Evolutionary conservation across 2,113 vertebrate species (phyloP), one percentile per base, ranked within the genome.

Genomic region (Todiramphus saurophagus): DNA sequence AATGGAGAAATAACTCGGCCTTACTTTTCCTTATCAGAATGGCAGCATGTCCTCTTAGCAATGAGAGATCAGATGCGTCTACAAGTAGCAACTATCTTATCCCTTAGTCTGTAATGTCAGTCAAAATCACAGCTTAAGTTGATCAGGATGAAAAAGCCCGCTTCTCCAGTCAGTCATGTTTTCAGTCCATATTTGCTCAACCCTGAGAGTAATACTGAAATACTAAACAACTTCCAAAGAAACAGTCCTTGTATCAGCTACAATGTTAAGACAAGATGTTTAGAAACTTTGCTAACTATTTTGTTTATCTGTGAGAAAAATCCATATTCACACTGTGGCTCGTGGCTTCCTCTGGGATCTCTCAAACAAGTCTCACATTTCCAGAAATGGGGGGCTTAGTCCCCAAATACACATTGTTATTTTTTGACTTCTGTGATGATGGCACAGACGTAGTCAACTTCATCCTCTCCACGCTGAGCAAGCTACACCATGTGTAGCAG

Each of bases 1-100:
- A 91, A 76, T 59, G 63, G 33, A 74, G 50, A 85, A 91, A 58
- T 10, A 85, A 67, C 78, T 76, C 11, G 2, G 31, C 0, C 0
- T 53, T 85, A 15, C 62, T 93, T 62, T 55, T 85, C 59, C 69
- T 89, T 95, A 93, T 91, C 67, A 3, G 82, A 88, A 35, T 6
- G 37, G 78, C 84, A 80, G 67, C 58, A 5, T 13, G n/a, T 90
- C 62, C 59, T 80, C 67, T 12, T 66, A 63, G 77, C 87, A 96
- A 27, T 1, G 62, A 69, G 73, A 78, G 69, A 94, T 87, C 94
- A 89, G 89, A 84, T n/a, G 21, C 3, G 2, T 35, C 73, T 87
- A 13, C 56, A 48, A 82, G 87, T 6, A 68, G 30, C 28, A 76
- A 33, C 39, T 48, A 8, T 63, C 53, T 91, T 44, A 75, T 78